Conservation (phyloP, 1,140 invertebrate genomes). For the Leucophenga varia region DNA sequence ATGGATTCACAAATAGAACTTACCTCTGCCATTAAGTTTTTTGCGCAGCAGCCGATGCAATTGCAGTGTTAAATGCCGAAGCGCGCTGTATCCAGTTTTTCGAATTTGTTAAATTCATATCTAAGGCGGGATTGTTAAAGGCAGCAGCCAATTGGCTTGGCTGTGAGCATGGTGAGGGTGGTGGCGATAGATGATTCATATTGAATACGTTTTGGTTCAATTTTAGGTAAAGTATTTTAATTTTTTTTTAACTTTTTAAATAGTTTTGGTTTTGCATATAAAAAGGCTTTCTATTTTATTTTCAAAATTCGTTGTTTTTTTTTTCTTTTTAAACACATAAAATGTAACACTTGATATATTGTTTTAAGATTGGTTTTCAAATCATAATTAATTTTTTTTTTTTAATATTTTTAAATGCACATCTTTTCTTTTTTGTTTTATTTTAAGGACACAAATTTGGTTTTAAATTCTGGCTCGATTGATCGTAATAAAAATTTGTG, state of each 20-base stretch:
- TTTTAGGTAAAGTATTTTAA: constrained; percentile 6
- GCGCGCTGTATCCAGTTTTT: constrained; percentile 53
- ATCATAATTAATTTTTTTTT: too few relatives aligned
- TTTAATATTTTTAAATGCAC: too few relatives aligned
- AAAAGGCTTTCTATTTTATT: constrained; percentile 2
- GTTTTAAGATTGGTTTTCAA: too few relatives aligned
- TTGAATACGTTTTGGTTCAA: constrained; percentile 11
- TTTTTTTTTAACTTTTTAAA: constrained; percentile 11
- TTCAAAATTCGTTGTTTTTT: constrained; percentile 2
- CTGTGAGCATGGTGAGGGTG: constrained; percentile 52
- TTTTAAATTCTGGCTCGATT: too few relatives aligned
- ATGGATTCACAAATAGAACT: too few relatives aligned
- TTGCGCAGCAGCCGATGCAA: constrained; percentile 48
- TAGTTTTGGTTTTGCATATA: neutral
- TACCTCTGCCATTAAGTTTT: constrained; percentile 51
- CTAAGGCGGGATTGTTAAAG: constrained; percentile 31
- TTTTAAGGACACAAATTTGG: too few relatives aligned
- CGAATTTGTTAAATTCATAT: constrained; percentile 20
- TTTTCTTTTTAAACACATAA: constrained; percentile 4
- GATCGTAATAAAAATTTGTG: too few relatives aligned
- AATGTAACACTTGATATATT: too few relatives aligned
- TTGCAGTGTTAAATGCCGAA: constrained; percentile 50
- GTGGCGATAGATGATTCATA: constrained; percentile 55
- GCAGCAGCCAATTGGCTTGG: constrained; percentile 26
- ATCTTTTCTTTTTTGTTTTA: too few relatives aligned